phyloP scores from a whole-genome alignment of 2,113 vertebrate species.

The Oostethus manadensis region DNA sequence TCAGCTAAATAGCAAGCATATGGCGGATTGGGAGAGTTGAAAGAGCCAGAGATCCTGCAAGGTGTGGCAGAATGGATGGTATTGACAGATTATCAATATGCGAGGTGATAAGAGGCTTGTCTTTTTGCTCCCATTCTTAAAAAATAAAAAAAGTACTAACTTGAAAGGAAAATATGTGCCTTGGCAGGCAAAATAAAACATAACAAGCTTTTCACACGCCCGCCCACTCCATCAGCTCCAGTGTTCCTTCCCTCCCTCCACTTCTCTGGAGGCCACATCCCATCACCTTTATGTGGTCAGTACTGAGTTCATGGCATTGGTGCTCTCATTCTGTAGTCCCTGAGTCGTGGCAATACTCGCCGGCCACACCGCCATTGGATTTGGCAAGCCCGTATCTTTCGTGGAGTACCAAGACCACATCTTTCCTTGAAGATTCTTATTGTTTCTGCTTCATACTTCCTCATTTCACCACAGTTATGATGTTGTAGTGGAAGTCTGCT shows the following conservation, averaged over 20 bases:
- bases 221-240: conserved; percentile 36
- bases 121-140: conserved; percentile 19
- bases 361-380: conserved; percentile 33
- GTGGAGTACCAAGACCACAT: conserved; percentile 8
- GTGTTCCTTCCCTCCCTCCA: conserved; percentile 37
- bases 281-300: conserved; percentile 65
- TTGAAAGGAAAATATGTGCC: conserved; percentile 42
- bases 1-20: conserved; percentile 63
- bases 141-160: conserved; percentile 46
- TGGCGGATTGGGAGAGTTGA: conserved; percentile 22
- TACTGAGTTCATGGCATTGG: conserved; percentile 54
- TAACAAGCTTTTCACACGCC: conserved; percentile 32
- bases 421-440: not conserved
- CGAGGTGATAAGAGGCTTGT: conserved; percentile 16
- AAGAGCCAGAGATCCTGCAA: conserved; percentile 15
- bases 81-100: conserved; percentile 2
- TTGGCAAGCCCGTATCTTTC: conserved; percentile 28
- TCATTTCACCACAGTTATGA: conserved; percentile 27
- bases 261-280: conserved; percentile 61
- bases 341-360: conserved; percentile 63
- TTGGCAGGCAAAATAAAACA: conserved; percentile 30
- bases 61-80: conserved; percentile 40
- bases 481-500: conserved; percentile 29
- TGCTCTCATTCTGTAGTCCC: conserved; percentile 61
- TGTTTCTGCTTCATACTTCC: conserved; percentile 33